These are phyloP conservation scores for Dolichomitus sp. DNA, from an alignment of 2,888 invertebrate species.

Conservation along the genomic window DNA sequence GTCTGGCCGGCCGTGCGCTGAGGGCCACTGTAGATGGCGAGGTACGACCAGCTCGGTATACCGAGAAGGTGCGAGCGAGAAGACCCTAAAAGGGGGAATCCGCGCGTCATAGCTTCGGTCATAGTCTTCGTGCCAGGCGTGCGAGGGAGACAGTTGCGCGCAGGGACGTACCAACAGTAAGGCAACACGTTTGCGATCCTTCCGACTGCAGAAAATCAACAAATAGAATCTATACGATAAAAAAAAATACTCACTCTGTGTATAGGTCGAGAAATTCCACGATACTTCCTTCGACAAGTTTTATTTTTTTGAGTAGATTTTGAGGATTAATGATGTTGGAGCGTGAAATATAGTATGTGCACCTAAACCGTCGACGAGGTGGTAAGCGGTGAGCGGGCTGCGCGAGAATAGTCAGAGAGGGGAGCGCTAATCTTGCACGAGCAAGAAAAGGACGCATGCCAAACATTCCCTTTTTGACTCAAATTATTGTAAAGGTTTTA, in stretches of 20 bases:
- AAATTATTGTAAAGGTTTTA: too few species aligned
- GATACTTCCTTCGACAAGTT: neutral
- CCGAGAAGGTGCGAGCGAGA: conserved; percentile 46
- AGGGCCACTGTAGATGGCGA: conserved; percentile 51
- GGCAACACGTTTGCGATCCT: conserved; percentile 6
- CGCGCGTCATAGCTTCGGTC: conserved; percentile 58
- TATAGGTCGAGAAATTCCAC: neutral
- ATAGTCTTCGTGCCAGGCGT: conserved; percentile 40
- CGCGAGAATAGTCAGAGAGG: too few species aligned
- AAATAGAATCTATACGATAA: neutral
- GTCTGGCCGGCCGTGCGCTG: conserved; percentile 53
- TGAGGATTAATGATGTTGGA: too few species aligned
- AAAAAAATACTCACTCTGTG: neutral
- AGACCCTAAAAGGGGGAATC: conserved; percentile 51
- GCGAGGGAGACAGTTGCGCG: conserved; percentile 49
- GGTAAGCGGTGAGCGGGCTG: too few species aligned
- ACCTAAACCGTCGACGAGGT: too few species aligned
- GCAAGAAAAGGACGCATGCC: too few species aligned
- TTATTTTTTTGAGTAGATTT: too few species aligned
- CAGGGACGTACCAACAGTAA: conserved; percentile 44
- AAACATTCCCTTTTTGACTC: too few species aligned
- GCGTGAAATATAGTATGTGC: too few species aligned
- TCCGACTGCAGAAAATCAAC: neutral
- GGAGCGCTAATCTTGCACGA: too few species aligned
- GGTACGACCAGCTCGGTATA: conserved; percentile 51